phyloP scores from a whole-genome alignment of 2,888 invertebrate genomes.

The Andrena camellia region DNA sequence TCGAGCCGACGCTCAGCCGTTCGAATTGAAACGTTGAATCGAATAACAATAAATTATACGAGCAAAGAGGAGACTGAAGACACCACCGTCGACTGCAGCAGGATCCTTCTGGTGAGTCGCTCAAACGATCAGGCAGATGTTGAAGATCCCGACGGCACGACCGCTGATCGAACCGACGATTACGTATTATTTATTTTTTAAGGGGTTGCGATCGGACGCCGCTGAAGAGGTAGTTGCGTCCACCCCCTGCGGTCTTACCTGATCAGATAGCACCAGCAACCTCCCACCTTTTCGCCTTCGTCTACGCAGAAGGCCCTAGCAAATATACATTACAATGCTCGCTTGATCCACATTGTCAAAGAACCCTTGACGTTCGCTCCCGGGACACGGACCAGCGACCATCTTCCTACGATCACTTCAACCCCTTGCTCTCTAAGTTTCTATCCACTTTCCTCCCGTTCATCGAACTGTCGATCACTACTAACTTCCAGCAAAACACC shows the following conservation, averaged over 20 bases:
- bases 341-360: slow-evolving; percentile 28
- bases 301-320: slow-evolving; percentile 12
- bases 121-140: slow-evolving; percentile 60
- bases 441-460: background rate
- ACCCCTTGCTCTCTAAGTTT: slow-evolving; percentile 3
- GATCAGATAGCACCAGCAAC: slow-evolving; percentile 75
- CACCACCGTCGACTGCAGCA: slow-evolving; percentile 10
- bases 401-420: background rate
- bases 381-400: background rate
- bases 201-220: slow-evolving; percentile 78
- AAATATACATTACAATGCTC: slow-evolving; percentile 53
- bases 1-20: background rate
- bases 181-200: slow-evolving; percentile 80
- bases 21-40: no score
- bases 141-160: slow-evolving; percentile 40
- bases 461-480: background rate
- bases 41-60: no score
- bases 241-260: slow-evolving; percentile 70
- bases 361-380: background rate
- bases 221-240: slow-evolving; percentile 62
- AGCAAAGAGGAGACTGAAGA: background rate
- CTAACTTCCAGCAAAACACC: background rate
- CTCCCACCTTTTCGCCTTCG: slow-evolving; percentile 37
- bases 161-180: slow-evolving; percentile 75
- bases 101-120: background rate